A percentile compares a stretch with the other conserved stretches of the same genome.
Conservation (phyloP, 2,888 invertebrate species). For the Stomorhina lunata region DNA sequence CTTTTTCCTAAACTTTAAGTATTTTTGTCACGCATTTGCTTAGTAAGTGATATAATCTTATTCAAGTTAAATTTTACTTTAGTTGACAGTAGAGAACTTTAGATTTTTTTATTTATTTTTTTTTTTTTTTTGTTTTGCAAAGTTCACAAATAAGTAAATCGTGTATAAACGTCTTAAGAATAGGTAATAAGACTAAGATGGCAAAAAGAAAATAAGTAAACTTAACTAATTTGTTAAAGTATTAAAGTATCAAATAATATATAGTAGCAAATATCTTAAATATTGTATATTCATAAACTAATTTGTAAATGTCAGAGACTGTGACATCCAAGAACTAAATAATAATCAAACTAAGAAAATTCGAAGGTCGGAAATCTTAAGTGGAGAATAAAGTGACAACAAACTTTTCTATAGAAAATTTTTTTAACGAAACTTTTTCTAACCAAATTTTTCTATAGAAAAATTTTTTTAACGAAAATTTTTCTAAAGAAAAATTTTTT, state of each 20-base stretch:
- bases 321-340: too few relatives aligned
- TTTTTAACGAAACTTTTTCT: too few relatives aligned
- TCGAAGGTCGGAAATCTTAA: too few relatives aligned
- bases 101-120: too few relatives aligned
- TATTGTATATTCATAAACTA: too few relatives aligned
- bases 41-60: conserved; percentile 58
- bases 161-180: conserved; percentile 31
- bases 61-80: conserved; percentile 51
- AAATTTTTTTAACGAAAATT: too few relatives aligned
- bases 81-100: conserved; percentile 46
- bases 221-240: conserved; percentile 26
- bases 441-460: too few relatives aligned
- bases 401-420: too few relatives aligned
- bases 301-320: background rate
- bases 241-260: background rate
- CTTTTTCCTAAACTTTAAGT: conserved; percentile 25
- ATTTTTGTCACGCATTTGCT: conserved; percentile 57
- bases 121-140: conserved; percentile 37
- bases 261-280: background rate
- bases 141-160: conserved; percentile 54
- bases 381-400: too few relatives aligned
- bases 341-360: too few relatives aligned
- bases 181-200: conserved; percentile 24
- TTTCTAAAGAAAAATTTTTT: too few relatives aligned
- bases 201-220: background rate